A percentile compares a stretch with the other conserved stretches of the same genome.
phyloP scores from a whole-genome alignment of 2,888 invertebrate genomes.

The Tenthredo amoena region DNA sequence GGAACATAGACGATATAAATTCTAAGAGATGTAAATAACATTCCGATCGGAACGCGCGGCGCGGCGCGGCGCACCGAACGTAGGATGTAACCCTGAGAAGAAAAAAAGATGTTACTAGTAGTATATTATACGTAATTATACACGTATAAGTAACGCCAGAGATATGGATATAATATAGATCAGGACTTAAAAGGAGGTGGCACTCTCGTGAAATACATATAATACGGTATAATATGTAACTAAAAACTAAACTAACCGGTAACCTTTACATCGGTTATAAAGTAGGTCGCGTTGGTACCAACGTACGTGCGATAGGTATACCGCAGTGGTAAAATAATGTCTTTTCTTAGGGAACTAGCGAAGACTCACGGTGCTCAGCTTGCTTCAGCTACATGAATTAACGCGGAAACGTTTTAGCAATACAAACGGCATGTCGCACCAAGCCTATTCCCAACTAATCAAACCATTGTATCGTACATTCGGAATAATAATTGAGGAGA shows the following conservation, averaged over 20 bases:
- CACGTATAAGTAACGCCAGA: neutral
- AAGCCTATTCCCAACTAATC: neutral
- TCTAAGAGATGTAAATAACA: slow-evolving; percentile 9
- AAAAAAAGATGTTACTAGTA: neutral
- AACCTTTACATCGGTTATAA: slow-evolving; percentile 12
- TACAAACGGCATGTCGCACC: neutral
- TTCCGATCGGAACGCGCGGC: neutral
- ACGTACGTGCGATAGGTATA: neutral
- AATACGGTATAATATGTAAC: neutral
- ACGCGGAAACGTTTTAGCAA: slow-evolving; percentile 4
- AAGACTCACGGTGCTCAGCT: neutral
- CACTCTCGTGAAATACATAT: neutral
- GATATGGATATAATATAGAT: neutral
- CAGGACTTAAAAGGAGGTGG: neutral
- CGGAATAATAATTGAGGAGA: neutral
- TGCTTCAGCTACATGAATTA: slow-evolving; percentile 1
- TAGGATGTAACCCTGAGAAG: neutral
- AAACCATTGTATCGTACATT: neutral
- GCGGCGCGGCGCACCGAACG: neutral
- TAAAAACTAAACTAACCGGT: neutral
- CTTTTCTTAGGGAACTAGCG: neutral
- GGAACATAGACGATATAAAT: slow-evolving; percentile 1
- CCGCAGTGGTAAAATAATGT: neutral
- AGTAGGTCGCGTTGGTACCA: slow-evolving; percentile 2
- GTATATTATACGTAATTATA: neutral